Evolutionary conservation across 2,797 vertebrate species (phyloP).

Genomic region (Anolis apletophallus): DNA sequence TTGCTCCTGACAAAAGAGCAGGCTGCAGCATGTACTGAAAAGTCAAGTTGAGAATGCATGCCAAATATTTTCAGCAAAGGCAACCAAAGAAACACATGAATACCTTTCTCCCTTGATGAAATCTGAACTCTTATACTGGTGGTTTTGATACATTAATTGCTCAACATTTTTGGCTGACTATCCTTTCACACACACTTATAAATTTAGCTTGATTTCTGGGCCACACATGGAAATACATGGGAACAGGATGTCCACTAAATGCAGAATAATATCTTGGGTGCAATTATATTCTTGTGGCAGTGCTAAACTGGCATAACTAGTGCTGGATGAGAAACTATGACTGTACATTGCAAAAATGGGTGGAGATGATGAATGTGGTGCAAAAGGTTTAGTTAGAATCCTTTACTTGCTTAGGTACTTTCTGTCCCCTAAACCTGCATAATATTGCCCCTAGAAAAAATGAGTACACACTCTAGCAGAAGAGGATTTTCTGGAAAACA

Average conservation of each 20-base stretch:
- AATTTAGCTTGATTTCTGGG: not conserved
- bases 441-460: not conserved
- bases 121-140: not conserved
- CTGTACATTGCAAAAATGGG: not conserved
- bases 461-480: not conserved
- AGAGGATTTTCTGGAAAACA: not conserved
- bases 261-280: not conserved
- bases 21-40: not conserved
- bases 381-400: not conserved
- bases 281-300: not conserved
- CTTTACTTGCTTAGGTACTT: not conserved
- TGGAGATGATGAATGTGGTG: not conserved
- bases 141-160: conserved; percentile 20
- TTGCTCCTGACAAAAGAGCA: fast-evolving
- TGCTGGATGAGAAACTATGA: not conserved
- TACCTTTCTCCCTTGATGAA: not conserved
- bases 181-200: not conserved
- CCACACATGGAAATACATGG: not conserved
- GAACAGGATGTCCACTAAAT: not conserved
- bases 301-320: no score
- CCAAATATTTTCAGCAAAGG: conserved; percentile 22
- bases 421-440: no score
- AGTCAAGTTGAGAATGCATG: not conserved
- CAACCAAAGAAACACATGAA: not conserved
- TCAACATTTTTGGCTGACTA: conserved; percentile 3